Base-by-base conservation (phyloP, 2,113 vertebrate genomes). In the zebrafish (Danio rerio) region DNA sequence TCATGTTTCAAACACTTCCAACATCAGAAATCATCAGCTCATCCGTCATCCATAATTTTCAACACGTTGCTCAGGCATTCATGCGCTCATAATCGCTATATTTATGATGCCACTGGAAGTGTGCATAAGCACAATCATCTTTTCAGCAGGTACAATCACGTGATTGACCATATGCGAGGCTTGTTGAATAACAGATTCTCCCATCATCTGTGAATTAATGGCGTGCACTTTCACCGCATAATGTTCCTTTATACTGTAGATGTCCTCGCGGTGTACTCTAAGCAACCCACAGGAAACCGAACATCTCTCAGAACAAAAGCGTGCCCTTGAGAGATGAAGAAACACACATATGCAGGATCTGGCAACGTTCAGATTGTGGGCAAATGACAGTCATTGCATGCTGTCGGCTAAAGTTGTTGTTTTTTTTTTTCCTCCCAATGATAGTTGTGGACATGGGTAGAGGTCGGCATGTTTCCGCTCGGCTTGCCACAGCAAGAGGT, bases 371-470 rank as follows among this genome's bases (percentile, higher is more conserved):
- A 13, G 9, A 59, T 6, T 76, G 16, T 15, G 7, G 11, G 3
- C 31, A 13, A 59, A 76, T 76, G 42, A 21, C 73, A 59, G 55
- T 47, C n/a, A 59, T 20, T 75, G 9, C n/a, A 45, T 61, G 18
- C 7, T 58, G 18, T 47, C 10, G 2, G 16, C 53, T 6, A 8
- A 52, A 2, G 9, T 49, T 59, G 55, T 7, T 81, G 55, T 9
- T 45, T 13, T 47, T 63, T 43, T 31, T 31, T 31, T 31, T 31
- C 31, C 31, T 31, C n/a, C 21, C 7, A 47, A 8, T 55, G 61
- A 63, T 82, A 47, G 50, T 43, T n/a, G 71, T 82, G 71, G 49
- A 53, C 63, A 73, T 61, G 45, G 18, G 15, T 58, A 68, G 59
- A 55, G 71, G 70, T 65, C 62, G 40, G 9, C 43, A 43, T 49